Percentiles rank a stretch among this genome's conserved stretches.
phyloP scores from a whole-genome alignment of 1,140 invertebrate species.

The Euschistus heros region DNA sequence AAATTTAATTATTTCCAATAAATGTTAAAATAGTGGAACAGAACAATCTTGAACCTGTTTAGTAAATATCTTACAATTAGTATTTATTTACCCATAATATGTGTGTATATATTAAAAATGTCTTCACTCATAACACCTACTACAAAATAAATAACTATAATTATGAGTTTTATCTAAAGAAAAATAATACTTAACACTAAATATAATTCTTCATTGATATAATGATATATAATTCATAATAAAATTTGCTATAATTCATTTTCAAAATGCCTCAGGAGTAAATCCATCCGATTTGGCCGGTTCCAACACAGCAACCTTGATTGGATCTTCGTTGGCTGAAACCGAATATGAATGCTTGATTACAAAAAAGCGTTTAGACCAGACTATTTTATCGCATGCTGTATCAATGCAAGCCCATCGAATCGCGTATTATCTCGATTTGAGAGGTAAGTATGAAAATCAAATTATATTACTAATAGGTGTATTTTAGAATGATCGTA shows the following conservation, averaged over 20 bases:
- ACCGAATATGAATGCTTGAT: slow-evolving; percentile 29
- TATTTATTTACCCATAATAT: too few relatives aligned
- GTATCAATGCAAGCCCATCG: slow-evolving; percentile 56
- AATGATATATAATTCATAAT: neutral
- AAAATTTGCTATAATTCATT: neutral
- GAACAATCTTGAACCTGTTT: too few relatives aligned
- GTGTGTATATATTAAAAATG: too few relatives aligned
- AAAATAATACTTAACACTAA: neutral
- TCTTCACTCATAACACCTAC: neutral
- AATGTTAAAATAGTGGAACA: too few relatives aligned
- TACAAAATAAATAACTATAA: neutral
- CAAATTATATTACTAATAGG: neutral
- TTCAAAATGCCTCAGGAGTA: neutral
- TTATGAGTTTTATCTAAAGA: neutral
- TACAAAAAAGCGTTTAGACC: slow-evolving; percentile 36
- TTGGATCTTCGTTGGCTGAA: slow-evolving; percentile 35
- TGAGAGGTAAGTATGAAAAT: slow-evolving; percentile 38
- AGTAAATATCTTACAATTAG: too few relatives aligned
- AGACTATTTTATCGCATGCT: slow-evolving; percentile 52
- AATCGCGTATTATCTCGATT: slow-evolving; percentile 52
- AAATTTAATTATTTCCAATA: too few relatives aligned
- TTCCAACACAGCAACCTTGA: slow-evolving; percentile 46
- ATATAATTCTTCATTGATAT: neutral
- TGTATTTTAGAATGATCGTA: neutral
- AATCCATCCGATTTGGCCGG: slow-evolving; percentile 30